Conservation (phyloP, 2,797 vertebrate genomes). For the Tauraco hartlaubi region DNA sequence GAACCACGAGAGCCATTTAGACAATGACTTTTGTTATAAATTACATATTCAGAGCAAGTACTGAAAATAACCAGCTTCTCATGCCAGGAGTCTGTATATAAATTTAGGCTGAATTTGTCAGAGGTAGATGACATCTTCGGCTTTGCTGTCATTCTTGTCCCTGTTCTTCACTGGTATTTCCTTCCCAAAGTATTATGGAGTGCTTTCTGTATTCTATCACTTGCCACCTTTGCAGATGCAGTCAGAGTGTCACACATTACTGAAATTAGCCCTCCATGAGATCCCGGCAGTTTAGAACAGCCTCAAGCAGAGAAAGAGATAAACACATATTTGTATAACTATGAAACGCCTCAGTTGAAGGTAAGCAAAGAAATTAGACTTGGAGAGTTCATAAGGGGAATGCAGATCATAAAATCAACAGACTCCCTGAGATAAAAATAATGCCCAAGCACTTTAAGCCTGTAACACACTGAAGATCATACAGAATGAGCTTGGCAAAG, state of each 20-base stretch:
- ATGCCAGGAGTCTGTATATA: background rate
- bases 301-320: constrained; percentile 60
- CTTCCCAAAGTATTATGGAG: background rate
- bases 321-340: constrained; percentile 68
- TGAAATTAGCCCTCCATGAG: constrained; percentile 60
- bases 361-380: constrained; percentile 70
- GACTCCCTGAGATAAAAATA: constrained; percentile 62
- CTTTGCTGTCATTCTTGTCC: background rate
- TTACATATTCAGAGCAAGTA: background rate
- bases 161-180: background rate
- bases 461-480: constrained; percentile 13
- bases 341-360: constrained; percentile 58
- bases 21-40: background rate
- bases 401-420: constrained; percentile 48
- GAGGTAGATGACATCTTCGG: background rate
- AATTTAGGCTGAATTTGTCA: background rate
- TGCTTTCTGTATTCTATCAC: background rate
- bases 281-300: constrained; percentile 60
- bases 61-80: background rate
- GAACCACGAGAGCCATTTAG: background rate
- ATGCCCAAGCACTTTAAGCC: constrained; percentile 15
- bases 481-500: constrained; percentile 43
- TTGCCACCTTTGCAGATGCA: constrained; percentile 37
- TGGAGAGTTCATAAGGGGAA: constrained; percentile 49
- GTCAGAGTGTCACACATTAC: constrained; percentile 20